phyloP scores from a whole-genome alignment of 1,140 invertebrate species.

The Atta colombica region DNA sequence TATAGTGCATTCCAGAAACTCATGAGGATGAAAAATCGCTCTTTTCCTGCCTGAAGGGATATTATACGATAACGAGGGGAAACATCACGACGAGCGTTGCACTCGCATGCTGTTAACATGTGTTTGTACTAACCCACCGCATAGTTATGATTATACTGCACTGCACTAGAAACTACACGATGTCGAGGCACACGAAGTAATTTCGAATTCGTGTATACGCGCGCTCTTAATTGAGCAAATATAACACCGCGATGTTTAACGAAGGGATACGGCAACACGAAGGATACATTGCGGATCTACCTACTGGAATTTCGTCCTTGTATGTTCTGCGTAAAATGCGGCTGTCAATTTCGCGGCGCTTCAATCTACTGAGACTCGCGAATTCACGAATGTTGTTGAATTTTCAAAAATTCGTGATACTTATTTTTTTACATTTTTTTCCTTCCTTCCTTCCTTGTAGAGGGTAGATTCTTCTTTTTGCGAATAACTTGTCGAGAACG shows the following conservation, averaged over 20 bases:
- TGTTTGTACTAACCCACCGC: conserved; percentile 69
- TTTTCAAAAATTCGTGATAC: background rate
- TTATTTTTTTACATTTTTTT: background rate
- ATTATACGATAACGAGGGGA: conserved; percentile 44
- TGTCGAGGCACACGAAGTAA: conserved; percentile 56
- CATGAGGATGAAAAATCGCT: conserved; percentile 31
- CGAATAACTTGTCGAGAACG: background rate
- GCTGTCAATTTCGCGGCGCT: conserved; percentile 29
- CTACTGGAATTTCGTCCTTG: conserved; percentile 35
- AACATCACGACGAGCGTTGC: conserved; percentile 23
- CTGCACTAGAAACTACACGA: conserved; percentile 48
- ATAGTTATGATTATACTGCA: conserved; percentile 65
- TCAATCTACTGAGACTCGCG: background rate
- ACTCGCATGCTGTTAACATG: conserved; percentile 36
- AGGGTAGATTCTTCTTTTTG: background rate
- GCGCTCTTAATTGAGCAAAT: conserved; percentile 72
- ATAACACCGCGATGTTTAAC: conserved; percentile 41
- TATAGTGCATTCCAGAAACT: background rate
- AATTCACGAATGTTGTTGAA: background rate
- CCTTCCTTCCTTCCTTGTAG: background rate
- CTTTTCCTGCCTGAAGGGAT: conserved; percentile 1
- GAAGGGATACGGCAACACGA: conserved; percentile 55
- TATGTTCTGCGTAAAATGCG: conserved; percentile 34
- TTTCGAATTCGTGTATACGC: conserved; percentile 68
- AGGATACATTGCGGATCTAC: conserved; percentile 57